Evolutionary conservation across 2,888 invertebrate species (phyloP).

Genomic region (Agrochola lota): DNA sequence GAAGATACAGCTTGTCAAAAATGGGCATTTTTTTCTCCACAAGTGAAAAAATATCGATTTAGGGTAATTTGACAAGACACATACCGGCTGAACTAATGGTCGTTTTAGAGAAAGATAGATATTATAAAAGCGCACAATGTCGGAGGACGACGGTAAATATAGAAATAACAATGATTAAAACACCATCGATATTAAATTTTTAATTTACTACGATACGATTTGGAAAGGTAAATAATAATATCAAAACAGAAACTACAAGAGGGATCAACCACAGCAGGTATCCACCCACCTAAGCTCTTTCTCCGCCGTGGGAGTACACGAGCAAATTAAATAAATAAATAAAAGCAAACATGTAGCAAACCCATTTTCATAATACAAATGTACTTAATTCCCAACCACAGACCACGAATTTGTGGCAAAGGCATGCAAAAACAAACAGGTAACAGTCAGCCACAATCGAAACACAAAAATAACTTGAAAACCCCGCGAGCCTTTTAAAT

Average conservation of each 20-base stretch:
- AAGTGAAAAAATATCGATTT: too few species aligned
- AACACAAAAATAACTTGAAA: slow-evolving; percentile 65
- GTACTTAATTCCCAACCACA: slow-evolving; percentile 47
- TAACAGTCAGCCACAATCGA: slow-evolving; percentile 52
- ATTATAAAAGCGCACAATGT: too few species aligned
- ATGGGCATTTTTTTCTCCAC: too few species aligned
- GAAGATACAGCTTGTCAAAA: too few species aligned
- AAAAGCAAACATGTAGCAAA: slow-evolving; percentile 30
- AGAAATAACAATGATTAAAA: slow-evolving; percentile 3
- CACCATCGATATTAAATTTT: not conserved
- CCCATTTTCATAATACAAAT: slow-evolving; percentile 53
- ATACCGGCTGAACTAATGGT: too few species aligned
- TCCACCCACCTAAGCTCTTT: not conserved
- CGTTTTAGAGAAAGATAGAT: too few species aligned
- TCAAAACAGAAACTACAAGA: not conserved
- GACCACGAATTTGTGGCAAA: slow-evolving; percentile 44
- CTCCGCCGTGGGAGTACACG: not conserved
- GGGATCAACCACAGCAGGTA: not conserved
- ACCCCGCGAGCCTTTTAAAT: slow-evolving; percentile 61
- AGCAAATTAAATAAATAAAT: slow-evolving; percentile 41
- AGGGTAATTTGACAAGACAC: too few species aligned
- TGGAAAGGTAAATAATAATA: slow-evolving; percentile 16
- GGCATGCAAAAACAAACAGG: slow-evolving; percentile 30
- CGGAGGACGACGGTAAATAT: too few species aligned
- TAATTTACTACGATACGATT: not conserved